phyloP scores from a whole-genome alignment of 2,888 invertebrate genomes.

The Boloria euphrosyne region DNA sequence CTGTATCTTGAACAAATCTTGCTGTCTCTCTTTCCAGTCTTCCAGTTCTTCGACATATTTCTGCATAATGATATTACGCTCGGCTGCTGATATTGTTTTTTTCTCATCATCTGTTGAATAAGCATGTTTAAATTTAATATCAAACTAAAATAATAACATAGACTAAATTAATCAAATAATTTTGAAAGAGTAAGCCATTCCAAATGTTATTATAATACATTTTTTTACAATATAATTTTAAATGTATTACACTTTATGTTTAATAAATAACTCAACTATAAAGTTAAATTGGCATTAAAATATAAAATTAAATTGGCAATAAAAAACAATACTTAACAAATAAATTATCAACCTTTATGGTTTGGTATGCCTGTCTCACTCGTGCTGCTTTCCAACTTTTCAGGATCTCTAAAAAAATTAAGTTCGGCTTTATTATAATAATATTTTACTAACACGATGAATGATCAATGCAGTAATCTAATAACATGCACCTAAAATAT shows the following conservation, averaged over 20 bases:
- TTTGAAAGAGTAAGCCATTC: too few relatives aligned
- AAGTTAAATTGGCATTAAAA: too few relatives aligned
- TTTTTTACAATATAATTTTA: too few relatives aligned
- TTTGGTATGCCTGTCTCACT: constrained; percentile 57
- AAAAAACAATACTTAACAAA: not conserved
- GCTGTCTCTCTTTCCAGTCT: constrained; percentile 88
- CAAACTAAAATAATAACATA: too few relatives aligned
- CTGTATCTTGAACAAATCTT: constrained; percentile 83
- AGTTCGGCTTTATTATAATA: not conserved
- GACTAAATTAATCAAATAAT: too few relatives aligned
- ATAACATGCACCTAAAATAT: too few relatives aligned
- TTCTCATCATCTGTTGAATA: constrained; percentile 52
- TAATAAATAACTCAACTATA: too few relatives aligned
- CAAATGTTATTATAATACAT: too few relatives aligned
- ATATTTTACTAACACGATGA: too few relatives aligned
- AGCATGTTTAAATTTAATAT: not conserved
- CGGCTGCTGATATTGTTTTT: constrained; percentile 48
- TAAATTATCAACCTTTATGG: constrained; percentile 51
- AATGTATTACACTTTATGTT: too few relatives aligned
- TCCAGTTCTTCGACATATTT: constrained; percentile 86
- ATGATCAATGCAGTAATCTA: too few relatives aligned
- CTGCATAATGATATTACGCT: constrained; percentile 65
- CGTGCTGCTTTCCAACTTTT: constrained; percentile 54
- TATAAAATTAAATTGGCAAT: not conserved
- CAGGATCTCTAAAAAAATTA: constrained; percentile 51